A percentile compares a stretch with the other conserved stretches of the same genome.
Conservation (phyloP, 64 coral and sea anemone genomes). For the Porites lutea region DNA sequence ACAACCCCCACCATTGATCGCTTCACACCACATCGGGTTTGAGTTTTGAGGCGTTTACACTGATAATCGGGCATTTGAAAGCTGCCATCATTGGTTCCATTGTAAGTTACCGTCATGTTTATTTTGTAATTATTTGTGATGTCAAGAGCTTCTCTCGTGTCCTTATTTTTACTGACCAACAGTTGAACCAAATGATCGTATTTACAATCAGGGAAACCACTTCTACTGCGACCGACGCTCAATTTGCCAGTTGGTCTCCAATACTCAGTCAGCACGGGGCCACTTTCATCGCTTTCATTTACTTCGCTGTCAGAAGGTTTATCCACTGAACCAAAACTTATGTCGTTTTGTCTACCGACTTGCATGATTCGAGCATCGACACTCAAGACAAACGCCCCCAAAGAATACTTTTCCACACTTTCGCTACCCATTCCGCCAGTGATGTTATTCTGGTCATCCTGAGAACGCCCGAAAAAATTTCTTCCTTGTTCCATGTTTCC, state of each 20-base stretch:
- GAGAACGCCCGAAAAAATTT: too few relatives aligned
- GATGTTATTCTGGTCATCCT: background rate
- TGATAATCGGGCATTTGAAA: slow-evolving; percentile 1
- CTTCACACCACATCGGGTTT: background rate
- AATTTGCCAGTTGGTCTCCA: background rate
- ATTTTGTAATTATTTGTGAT: background rate
- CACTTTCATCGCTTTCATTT: background rate
- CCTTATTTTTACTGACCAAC: background rate
- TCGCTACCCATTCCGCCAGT: background rate
- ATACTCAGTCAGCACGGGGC: background rate
- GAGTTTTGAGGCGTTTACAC: slow-evolving; percentile 11
- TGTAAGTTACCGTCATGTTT: background rate
- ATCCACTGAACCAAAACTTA: background rate
- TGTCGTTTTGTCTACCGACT: too few relatives aligned
- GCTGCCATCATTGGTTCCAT: too few relatives aligned
- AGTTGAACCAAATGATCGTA: slow-evolving; percentile 11
- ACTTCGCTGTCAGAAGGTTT: background rate
- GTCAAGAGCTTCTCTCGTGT: slow-evolving; percentile 2
- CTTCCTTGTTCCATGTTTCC: too few relatives aligned
- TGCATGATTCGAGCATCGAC: background rate
- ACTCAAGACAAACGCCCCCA: background rate
- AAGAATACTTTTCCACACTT: background rate
- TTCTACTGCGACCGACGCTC: background rate
- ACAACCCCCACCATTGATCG: background rate
- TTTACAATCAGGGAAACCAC: slow-evolving; percentile 1